Percentiles rank a stretch among this genome's conserved stretches.
Evolutionary conservation across 1,140 invertebrate species (phyloP).

Genomic region (Oedothorax gibbosus): DNA sequence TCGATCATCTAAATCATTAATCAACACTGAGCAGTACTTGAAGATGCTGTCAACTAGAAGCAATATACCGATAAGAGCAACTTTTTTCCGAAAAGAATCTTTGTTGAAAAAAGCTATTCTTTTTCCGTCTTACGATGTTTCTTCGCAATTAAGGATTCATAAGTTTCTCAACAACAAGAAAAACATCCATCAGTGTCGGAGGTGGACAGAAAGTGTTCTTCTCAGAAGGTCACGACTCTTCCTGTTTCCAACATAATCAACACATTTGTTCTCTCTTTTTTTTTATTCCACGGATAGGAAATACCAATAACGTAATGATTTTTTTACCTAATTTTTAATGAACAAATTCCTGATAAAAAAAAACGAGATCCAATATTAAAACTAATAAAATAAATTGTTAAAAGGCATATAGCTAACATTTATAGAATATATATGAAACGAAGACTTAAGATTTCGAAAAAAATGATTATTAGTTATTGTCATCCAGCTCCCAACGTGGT

Average conservation of each 20-base stretch:
- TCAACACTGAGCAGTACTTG: neutral
- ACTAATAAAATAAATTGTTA: too few species aligned
- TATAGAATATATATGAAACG: too few species aligned
- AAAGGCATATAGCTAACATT: too few species aligned
- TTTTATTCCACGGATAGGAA: too few species aligned
- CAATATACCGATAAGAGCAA: neutral
- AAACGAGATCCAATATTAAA: too few species aligned
- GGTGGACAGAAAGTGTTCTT: conserved; percentile 20
- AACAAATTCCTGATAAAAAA: too few species aligned
- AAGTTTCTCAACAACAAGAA: conserved; percentile 17
- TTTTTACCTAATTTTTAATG: too few species aligned
- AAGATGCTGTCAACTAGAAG: too few species aligned
- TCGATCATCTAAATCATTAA: neutral
- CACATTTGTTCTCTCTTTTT: neutral
- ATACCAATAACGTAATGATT: too few species aligned
- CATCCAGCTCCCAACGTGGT: too few species aligned
- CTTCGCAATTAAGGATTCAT: conserved; percentile 35
- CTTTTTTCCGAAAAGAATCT: conserved; percentile 1
- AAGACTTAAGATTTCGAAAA: too few species aligned
- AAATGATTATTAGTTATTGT: too few species aligned
- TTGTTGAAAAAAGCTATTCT: neutral
- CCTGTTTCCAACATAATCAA: conserved; percentile 22
- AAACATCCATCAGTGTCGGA: conserved; percentile 33
- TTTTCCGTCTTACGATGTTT: conserved; percentile 11
- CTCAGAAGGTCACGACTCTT: conserved; percentile 18